Conservation (phyloP, 2,888 invertebrate species). For the Drosophila fungiperda region DNA sequence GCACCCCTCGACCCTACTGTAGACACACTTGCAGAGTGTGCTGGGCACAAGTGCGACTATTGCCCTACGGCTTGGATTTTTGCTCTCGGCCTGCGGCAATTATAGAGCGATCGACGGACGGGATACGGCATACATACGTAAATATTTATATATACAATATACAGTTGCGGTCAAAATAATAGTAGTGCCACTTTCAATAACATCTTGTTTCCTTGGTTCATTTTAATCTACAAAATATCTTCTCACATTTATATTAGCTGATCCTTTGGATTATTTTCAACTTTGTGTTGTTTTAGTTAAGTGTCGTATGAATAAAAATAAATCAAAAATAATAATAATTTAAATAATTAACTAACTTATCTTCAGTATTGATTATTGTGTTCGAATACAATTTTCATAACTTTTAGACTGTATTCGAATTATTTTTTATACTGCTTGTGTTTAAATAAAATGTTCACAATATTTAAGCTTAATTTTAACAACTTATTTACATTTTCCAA, state of each 20-base stretch:
- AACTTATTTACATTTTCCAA: background rate
- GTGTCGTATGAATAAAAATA: background rate
- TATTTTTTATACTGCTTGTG: background rate
- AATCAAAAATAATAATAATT: background rate
- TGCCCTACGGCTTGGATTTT: constrained; percentile 25
- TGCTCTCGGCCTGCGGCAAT: constrained; percentile 45
- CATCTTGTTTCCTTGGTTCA: background rate
- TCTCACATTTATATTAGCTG: too few species aligned
- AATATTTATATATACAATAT: background rate
- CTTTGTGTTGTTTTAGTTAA: too few species aligned
- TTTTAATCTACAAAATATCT: background rate
- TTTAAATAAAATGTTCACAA: background rate
- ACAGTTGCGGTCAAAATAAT: background rate
- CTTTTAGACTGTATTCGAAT: background rate
- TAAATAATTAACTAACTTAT: background rate
- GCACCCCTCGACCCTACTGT: constrained; percentile 12
- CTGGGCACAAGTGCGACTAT: constrained; percentile 71
- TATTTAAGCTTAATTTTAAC: background rate
- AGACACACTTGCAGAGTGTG: constrained; percentile 80
- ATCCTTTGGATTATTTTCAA: background rate
- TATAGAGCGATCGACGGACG: constrained; percentile 41
- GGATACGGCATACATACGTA: background rate
- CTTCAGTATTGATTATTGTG: too few species aligned
- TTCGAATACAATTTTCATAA: background rate
- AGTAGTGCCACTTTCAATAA: background rate